Conservation (phyloP, 2,113 vertebrate species). For the Orycteropus afer region DNA sequence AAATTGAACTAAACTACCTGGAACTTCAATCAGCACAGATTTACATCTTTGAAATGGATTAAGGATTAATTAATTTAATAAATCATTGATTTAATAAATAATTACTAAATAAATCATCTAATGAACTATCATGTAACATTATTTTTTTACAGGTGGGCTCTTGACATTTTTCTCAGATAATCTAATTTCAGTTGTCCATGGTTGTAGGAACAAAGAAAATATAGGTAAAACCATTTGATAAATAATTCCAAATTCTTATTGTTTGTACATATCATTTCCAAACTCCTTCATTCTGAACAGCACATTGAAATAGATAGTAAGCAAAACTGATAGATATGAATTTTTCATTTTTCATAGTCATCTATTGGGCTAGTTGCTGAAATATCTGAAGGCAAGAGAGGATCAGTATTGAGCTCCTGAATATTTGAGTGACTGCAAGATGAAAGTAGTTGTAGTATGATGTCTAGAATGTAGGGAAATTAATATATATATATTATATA, state of each 20-base stretch:
- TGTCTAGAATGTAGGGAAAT: background rate
- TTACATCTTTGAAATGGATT: background rate
- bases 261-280: background rate
- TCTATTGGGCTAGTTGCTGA: background rate
- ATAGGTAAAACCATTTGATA: background rate
- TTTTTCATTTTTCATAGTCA: background rate
- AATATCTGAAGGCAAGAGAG: background rate
- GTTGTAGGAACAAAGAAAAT: slow-evolving; percentile 4
- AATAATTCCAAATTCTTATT: background rate
- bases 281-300: background rate
- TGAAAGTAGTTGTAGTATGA: background rate
- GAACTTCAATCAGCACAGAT: background rate
- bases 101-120: slow-evolving; percentile 39
- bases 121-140: background rate
- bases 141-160: background rate
- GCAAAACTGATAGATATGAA: background rate
- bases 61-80: background rate
- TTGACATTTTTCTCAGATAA: slow-evolving; percentile 35
- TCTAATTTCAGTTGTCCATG: background rate
- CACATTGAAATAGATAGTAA: background rate
- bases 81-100: too few species aligned
- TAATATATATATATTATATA: too few species aligned
- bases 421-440: background rate
- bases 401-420: background rate
- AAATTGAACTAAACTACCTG: slow-evolving; percentile 33